Conservation (phyloP, 2,888 invertebrate genomes). For the Atherix ibis region DNA sequence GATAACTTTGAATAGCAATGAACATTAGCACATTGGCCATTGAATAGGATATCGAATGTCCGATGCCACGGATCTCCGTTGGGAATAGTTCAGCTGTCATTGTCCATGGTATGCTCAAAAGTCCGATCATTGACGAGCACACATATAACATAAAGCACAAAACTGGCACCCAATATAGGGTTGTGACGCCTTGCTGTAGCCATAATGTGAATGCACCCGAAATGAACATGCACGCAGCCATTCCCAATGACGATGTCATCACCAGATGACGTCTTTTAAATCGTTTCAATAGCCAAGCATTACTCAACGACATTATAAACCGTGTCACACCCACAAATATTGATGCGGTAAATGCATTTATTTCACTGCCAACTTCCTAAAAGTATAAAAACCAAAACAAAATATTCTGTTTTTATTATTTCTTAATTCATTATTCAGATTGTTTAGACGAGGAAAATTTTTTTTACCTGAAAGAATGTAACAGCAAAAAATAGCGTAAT, state of each 20-base stretch:
- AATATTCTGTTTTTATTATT: not conserved
- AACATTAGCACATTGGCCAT: constrained; percentile 43
- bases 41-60: constrained; percentile 41
- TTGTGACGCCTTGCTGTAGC: constrained; percentile 28
- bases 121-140: constrained; percentile 41
- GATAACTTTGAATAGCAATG: constrained; percentile 38
- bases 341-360: constrained; percentile 40
- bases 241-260: constrained; percentile 37
- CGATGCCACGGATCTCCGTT: constrained; percentile 41
- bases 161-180: constrained; percentile 35
- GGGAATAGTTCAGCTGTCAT: constrained; percentile 48
- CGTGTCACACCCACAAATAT: constrained; percentile 40
- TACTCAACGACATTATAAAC: constrained; percentile 40
- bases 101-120: constrained; percentile 47
- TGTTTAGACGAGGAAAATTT: not conserved
- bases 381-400: constrained; percentile 12
- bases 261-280: constrained; percentile 38
- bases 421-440: not conserved
- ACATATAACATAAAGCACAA: constrained; percentile 38
- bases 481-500: constrained; percentile 45
- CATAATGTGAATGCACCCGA: constrained; percentile 39
- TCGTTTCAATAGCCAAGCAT: constrained; percentile 37
- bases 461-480: constrained; percentile 37
- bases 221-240: constrained; percentile 40
- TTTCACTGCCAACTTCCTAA: constrained; percentile 35